These are phyloP conservation scores for Symphodus melops DNA, from an alignment of 2,113 vertebrate genomes.

Conservation along the genomic window DNA sequence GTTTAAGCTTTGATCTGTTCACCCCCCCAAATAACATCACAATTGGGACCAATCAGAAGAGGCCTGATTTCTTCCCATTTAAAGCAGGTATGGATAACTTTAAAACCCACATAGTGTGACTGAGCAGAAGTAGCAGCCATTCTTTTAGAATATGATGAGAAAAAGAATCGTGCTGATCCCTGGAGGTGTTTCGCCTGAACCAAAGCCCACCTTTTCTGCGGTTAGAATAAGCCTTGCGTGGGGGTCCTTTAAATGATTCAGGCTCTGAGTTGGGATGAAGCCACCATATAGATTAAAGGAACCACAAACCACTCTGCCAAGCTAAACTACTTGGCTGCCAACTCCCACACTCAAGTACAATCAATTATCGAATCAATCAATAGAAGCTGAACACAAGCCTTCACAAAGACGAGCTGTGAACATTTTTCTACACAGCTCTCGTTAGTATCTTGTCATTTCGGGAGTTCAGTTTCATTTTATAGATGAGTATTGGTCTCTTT, in stretches of 20 bases:
- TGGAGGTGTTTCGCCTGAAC: too few species aligned
- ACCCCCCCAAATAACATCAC: too few species aligned
- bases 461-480: too few species aligned
- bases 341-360: background rate
- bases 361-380: background rate
- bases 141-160: background rate
- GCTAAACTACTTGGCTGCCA: conserved; percentile 6
- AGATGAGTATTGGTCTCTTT: background rate
- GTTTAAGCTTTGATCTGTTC: too few species aligned
- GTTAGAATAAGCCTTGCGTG: background rate
- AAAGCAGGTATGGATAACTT: background rate
- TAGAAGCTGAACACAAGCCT: background rate
- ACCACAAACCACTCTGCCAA: background rate
- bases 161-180: too few species aligned
- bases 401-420: too few species aligned
- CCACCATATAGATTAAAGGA: background rate
- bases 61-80: background rate
- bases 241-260: background rate
- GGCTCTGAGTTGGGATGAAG: background rate
- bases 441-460: background rate
- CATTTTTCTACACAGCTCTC: background rate
- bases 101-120: background rate
- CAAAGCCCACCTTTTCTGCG: background rate
- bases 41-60: background rate
- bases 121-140: background rate